A percentile compares a stretch with the other conserved stretches of the same genome.
phyloP scores from a whole-genome alignment of 2,797 vertebrate genomes.

The Delichon dasypus region DNA sequence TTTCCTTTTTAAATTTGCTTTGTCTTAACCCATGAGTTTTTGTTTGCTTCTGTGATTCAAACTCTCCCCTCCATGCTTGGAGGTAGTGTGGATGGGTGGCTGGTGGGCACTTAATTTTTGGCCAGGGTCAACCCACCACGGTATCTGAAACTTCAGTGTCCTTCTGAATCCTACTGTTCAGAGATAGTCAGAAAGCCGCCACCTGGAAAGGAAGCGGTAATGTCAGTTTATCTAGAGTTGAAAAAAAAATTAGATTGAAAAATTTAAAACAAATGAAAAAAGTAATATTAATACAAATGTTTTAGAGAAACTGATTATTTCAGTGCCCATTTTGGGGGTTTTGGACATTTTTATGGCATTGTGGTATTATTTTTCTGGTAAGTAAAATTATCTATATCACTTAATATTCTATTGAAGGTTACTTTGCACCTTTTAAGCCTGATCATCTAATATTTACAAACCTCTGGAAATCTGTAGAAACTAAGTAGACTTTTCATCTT shows the following conservation, averaged over 20 bases:
- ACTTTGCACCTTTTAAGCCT: not conserved
- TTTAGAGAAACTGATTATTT: not conserved
- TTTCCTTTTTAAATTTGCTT: not conserved
- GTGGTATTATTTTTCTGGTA: not conserved
- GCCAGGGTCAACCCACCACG: not conserved
- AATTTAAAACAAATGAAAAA: not conserved
- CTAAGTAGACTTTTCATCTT: not conserved
- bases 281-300: not conserved
- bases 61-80: not conserved
- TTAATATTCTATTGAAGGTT: not conserved
- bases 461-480: not conserved
- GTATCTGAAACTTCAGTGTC: not conserved
- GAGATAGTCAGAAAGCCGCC: not conserved
- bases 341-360: not conserved
- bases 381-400: not conserved
- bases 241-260: not conserved
- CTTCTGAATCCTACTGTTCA: not conserved
- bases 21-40: not conserved
- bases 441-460: not conserved
- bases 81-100: not conserved
- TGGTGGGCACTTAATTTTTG: not conserved
- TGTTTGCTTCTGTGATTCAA: not conserved
- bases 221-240: not conserved
- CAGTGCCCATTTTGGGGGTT: not conserved
- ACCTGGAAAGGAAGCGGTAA: not conserved